Evolutionary conservation across 2,888 invertebrate genomes (phyloP).

Genomic region (Patella depressa): DNA sequence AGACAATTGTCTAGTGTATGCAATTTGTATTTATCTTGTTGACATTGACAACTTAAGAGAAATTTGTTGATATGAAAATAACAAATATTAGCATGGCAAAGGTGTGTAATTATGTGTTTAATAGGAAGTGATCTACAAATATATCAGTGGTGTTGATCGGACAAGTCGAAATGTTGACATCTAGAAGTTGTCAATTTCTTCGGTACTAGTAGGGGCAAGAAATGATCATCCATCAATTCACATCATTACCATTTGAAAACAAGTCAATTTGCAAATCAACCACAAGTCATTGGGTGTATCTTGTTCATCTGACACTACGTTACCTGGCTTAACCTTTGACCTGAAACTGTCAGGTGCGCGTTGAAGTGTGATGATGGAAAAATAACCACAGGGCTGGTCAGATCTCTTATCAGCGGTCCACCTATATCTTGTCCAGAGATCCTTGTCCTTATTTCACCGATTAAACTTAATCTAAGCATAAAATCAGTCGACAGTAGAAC

Average conservation of each 20-base stretch:
- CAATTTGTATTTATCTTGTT: no score
- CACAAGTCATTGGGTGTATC: slow-evolving; percentile 7
- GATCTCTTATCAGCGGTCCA: neutral
- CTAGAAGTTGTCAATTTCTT: neutral
- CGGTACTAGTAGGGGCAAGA: neutral
- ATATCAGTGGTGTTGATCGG: no score
- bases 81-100: no score
- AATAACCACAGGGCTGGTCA: slow-evolving; percentile 1
- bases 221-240: neutral
- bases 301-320: slow-evolving; percentile 8
- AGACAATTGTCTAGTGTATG: no score
- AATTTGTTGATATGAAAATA: no score
- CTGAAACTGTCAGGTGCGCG: slow-evolving; percentile 3
- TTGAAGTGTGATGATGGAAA: slow-evolving; percentile 7
- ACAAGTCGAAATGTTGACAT: neutral
- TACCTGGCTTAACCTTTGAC: slow-evolving; percentile 9
- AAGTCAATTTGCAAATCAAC: slow-evolving; percentile 12
- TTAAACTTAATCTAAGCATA: neutral
- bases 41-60: no score
- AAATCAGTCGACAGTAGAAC: neutral
- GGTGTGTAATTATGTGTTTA: no score
- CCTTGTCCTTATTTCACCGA: neutral
- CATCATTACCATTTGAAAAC: slow-evolving; percentile 6
- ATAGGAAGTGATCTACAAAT: no score
- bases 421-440: neutral